phyloP scores from a whole-genome alignment of 2,797 vertebrate genomes.

The Mallotus villosus region DNA sequence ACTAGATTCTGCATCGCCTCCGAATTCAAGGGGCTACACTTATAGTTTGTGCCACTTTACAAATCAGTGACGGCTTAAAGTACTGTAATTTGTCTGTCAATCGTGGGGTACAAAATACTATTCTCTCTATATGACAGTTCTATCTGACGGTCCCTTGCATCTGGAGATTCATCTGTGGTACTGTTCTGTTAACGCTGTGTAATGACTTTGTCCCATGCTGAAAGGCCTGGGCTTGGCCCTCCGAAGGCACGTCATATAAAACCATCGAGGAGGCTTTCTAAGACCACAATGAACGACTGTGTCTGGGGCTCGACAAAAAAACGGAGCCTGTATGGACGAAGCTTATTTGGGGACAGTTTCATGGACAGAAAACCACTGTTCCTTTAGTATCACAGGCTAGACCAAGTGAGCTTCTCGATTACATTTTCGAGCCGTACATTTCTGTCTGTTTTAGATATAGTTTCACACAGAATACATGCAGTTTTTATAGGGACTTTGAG shows the following conservation, averaged over 20 bases:
- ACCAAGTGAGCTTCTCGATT: too few relatives aligned
- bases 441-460: neutral
- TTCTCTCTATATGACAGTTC: too few relatives aligned
- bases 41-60: too few relatives aligned
- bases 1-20: too few relatives aligned
- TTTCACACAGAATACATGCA: neutral
- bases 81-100: too few relatives aligned
- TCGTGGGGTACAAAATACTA: too few relatives aligned
- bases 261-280: slow-evolving; percentile 59
- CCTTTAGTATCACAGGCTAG: too few relatives aligned
- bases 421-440: too few relatives aligned
- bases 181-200: slow-evolving; percentile 29
- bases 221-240: neutral
- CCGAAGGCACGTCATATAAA: slow-evolving; percentile 56
- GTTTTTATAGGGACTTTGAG: neutral
- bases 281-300: slow-evolving; percentile 62
- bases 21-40: too few relatives aligned
- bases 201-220: slow-evolving; percentile 31
- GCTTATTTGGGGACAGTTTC: slow-evolving; percentile 46
- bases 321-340: slow-evolving; percentile 23
- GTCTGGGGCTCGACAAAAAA: slow-evolving; percentile 48
- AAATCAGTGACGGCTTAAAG: too few relatives aligned
- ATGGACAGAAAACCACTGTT: slow-evolving; percentile 40
- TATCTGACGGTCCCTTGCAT: too few relatives aligned
- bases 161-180: neutral